Conservation (phyloP, 2,888 invertebrate species). For the Ennomos quercinarius region DNA sequence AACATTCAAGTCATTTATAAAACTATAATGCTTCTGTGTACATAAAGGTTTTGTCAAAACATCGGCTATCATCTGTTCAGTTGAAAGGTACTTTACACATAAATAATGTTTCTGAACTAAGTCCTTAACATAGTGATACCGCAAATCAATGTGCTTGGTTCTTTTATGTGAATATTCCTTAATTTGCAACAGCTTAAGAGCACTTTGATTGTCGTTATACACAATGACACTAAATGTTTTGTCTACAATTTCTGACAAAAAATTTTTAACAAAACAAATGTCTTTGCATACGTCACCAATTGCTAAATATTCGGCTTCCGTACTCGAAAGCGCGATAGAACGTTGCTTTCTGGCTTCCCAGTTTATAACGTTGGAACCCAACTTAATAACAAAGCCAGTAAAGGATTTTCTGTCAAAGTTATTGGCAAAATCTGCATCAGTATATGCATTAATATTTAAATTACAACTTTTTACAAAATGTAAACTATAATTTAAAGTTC, state of each 20-base stretch:
- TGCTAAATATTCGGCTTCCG: slow-evolving; percentile 41
- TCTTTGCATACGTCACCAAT: slow-evolving; percentile 35
- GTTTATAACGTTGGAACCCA: slow-evolving; percentile 21
- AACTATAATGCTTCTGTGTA: too few relatives aligned
- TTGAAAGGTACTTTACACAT: too few relatives aligned
- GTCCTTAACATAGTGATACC: too few relatives aligned
- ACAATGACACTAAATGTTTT: neutral
- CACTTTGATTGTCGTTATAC: too few relatives aligned
- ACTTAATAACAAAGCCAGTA: slow-evolving; percentile 34
- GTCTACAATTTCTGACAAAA: slow-evolving; percentile 8
- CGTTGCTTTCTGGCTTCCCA: slow-evolving; percentile 39
- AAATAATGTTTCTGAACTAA: too few relatives aligned
- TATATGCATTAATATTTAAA: neutral
- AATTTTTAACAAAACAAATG: slow-evolving; percentile 7
- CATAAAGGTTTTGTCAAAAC: too few relatives aligned
- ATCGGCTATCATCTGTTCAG: too few relatives aligned
- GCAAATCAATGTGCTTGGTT: too few relatives aligned
- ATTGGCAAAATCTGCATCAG: slow-evolving; percentile 20
- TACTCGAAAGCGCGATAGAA: slow-evolving; percentile 33
- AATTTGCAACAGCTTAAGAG: too few relatives aligned
- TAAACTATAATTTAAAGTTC: slow-evolving; percentile 29
- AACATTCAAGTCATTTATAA: too few relatives aligned
- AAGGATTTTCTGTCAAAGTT: slow-evolving; percentile 33
- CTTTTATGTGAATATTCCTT: too few relatives aligned
- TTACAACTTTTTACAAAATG: neutral